Conservation (phyloP, 2,888 invertebrate genomes). For the Eupeodes luniger region DNA sequence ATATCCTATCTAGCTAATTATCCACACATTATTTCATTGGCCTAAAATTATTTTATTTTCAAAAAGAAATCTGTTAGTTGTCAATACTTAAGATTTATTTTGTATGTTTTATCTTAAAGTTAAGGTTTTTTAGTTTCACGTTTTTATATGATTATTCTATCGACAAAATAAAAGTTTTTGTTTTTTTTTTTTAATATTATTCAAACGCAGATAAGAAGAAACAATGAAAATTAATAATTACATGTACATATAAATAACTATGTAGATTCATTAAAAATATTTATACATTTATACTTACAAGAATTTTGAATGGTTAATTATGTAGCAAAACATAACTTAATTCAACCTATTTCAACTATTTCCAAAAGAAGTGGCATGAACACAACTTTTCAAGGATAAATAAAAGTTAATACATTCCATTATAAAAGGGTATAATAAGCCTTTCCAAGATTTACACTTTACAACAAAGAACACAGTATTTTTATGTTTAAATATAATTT, state of each 20-base stretch:
- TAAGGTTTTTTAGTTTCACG: conserved; percentile 47
- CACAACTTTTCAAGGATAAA: conserved; percentile 11
- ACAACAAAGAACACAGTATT: conserved; percentile 59
- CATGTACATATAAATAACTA: conserved; percentile 14
- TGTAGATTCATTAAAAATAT: conserved; percentile 32
- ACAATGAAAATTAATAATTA: conserved; percentile 23
- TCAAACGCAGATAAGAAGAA: conserved; percentile 42
- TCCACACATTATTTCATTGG: too few species aligned
- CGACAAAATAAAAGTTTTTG: conserved; percentile 54
- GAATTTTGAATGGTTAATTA: conserved; percentile 33
- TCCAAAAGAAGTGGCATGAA: background rate
- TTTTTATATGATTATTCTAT: conserved; percentile 50
- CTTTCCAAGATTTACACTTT: conserved; percentile 46
- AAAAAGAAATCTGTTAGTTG: conserved; percentile 19
- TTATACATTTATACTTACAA: conserved; percentile 15
- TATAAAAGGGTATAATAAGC: conserved; percentile 5
- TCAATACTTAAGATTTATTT: conserved; percentile 67
- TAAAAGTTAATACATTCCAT: conserved; percentile 3
- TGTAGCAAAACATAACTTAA: conserved; percentile 25
- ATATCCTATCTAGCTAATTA: too few species aligned
- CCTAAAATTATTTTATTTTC: background rate
- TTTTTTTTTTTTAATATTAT: conserved; percentile 31
- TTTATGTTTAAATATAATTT: conserved; percentile 38
- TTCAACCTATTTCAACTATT: conserved; percentile 23
- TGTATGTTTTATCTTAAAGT: conserved; percentile 41